Conservation (phyloP, 2,797 vertebrate species). For the Sorex maritimensis region DNA sequence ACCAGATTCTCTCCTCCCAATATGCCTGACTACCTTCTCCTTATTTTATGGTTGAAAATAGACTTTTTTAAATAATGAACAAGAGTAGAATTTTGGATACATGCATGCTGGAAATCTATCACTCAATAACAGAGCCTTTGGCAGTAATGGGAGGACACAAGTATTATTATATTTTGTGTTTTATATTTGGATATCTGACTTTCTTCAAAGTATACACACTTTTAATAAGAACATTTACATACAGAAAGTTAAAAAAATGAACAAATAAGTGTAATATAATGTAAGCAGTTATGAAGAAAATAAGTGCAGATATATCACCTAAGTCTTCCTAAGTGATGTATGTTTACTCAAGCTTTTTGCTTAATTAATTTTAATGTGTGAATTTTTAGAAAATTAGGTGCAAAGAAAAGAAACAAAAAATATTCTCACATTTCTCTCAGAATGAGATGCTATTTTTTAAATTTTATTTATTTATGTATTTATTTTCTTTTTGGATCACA, state of each 20-base stretch:
- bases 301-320: background rate
- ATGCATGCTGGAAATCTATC: background rate
- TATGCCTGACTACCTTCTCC: background rate
- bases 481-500: too few species aligned
- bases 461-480: too few species aligned
- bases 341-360: background rate
- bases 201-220: background rate
- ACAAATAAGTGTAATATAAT: background rate
- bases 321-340: background rate
- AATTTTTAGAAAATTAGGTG: background rate
- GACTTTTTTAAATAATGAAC: background rate
- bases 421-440: background rate
- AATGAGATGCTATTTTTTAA: background rate
- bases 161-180: background rate
- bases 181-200: background rate
- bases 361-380: constrained; percentile 20
- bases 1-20: background rate
- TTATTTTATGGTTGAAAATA: background rate
- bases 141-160: background rate
- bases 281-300: background rate
- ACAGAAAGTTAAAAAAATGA: constrained; percentile 13
- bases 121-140: background rate
- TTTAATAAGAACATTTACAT: background rate
- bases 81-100: background rate
- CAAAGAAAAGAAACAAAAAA: background rate